These are phyloP conservation scores for Prunella strophiata DNA, from an alignment of 2,797 vertebrate species.

Conservation along the genomic window DNA sequence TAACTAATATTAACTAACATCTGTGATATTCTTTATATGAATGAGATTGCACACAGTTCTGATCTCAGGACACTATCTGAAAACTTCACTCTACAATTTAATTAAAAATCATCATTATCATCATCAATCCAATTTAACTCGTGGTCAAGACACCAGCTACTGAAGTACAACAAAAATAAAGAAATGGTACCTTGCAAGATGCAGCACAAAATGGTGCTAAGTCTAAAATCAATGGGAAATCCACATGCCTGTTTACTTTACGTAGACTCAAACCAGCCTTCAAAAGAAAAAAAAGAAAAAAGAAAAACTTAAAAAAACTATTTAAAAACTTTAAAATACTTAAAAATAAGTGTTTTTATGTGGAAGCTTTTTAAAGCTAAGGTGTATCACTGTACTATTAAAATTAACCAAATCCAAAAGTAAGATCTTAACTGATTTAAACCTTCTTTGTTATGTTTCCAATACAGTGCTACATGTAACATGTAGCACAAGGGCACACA, in stretches of 20 bases:
- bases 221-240: slow-evolving; percentile 92
- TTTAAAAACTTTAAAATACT: background rate
- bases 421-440: background rate
- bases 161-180: background rate
- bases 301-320: background rate
- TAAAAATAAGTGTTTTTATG: background rate
- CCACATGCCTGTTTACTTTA: slow-evolving; percentile 97
- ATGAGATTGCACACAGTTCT: background rate
- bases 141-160: background rate
- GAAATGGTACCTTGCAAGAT: slow-evolving; percentile 88
- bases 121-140: background rate
- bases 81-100: background rate
- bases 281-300: background rate
- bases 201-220: slow-evolving; percentile 95
- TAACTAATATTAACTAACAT: background rate
- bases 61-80: background rate
- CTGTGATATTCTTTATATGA: background rate
- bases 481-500: rapidly evolving
- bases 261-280: slow-evolving; percentile 95
- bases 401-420: slow-evolving; percentile 13
- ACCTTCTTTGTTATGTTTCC: background rate
- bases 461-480: background rate
- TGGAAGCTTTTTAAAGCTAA: background rate
- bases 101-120: background rate
- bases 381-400: background rate